Conservation (phyloP, 2,888 invertebrate genomes). For the Amaurobius ferox region DNA sequence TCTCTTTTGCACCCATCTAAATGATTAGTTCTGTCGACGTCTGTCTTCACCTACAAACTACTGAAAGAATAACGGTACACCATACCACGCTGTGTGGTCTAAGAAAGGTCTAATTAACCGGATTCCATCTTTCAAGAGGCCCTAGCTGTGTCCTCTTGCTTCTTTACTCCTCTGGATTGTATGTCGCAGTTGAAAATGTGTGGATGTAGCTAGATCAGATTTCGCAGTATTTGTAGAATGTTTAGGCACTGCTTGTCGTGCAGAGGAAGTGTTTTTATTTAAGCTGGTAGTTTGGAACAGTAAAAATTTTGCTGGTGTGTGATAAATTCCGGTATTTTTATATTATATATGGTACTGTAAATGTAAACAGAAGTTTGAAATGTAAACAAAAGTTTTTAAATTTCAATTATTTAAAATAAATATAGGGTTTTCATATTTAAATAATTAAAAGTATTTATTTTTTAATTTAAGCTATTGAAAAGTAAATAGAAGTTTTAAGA, state of each 20-base stretch:
- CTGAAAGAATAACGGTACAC: not conserved
- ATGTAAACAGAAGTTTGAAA: too few relatives aligned
- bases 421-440: too few relatives aligned
- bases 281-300: too few relatives aligned
- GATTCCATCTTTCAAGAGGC: constrained; percentile 57
- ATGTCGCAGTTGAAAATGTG: not conserved
- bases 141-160: not conserved
- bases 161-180: not conserved
- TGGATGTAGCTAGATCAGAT: not conserved
- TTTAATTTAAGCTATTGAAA: too few relatives aligned
- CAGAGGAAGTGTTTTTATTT: too few relatives aligned
- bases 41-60: constrained; percentile 7
- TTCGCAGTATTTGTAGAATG: not conserved
- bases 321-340: too few relatives aligned
- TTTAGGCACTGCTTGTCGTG: not conserved
- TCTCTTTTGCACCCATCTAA: not conserved
- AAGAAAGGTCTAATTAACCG: constrained; percentile 50
- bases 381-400: too few relatives aligned
- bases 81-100: constrained; percentile 46
- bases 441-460: too few relatives aligned
- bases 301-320: too few relatives aligned
- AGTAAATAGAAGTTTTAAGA: too few relatives aligned
- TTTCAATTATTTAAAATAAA: too few relatives aligned
- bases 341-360: too few relatives aligned
- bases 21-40: not conserved